A percentile compares a stretch with the other conserved stretches of the same genome.
These are phyloP conservation scores for Drosophila trichaetosa DNA, from an alignment of 2,888 invertebrate species.

Conservation along the genomic window DNA sequence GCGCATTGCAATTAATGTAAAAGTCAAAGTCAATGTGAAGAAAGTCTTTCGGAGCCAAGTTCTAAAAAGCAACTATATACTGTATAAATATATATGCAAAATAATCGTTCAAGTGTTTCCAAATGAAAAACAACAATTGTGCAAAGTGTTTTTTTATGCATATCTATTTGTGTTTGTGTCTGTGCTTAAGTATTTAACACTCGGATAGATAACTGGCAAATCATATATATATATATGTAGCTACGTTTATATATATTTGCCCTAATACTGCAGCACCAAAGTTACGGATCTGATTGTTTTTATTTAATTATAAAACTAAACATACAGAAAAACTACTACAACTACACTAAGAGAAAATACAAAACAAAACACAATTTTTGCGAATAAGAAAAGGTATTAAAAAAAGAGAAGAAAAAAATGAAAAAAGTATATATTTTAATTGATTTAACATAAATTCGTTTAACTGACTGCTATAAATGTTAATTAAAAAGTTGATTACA, in stretches of 20 bases:
- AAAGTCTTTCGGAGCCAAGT: conserved; percentile 39
- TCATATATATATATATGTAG: conserved; percentile 7
- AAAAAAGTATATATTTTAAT: conserved; percentile 24
- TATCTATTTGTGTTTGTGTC: conserved; percentile 19
- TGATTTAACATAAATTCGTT: conserved; percentile 39
- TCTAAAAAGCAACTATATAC: conserved; percentile 22
- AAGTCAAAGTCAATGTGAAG: conserved; percentile 6
- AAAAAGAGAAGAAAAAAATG: not conserved
- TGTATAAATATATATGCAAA: conserved; percentile 13
- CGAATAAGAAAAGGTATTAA: conserved; percentile 75
- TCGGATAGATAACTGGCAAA: conserved; percentile 15
- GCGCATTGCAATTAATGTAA: not conserved
- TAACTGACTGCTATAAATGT: conserved; percentile 16
- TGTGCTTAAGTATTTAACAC: conserved; percentile 25
- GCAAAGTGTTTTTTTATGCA: conserved; percentile 20
- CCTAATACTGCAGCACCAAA: conserved; percentile 52
- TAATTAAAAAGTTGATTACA: not conserved
- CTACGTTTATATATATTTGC: conserved; percentile 3
- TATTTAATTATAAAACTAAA: conserved; percentile 30
- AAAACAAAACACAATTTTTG: conserved; percentile 24
- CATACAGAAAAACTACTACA: conserved; percentile 17
- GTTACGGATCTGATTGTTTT: conserved; percentile 65
- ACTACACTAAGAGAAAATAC: not conserved
- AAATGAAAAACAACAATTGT: conserved; percentile 45
- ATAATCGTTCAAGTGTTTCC: conserved; percentile 44